Conservation (phyloP, 2,797 vertebrate species). For the Dendrocincla fuliginosa region DNA sequence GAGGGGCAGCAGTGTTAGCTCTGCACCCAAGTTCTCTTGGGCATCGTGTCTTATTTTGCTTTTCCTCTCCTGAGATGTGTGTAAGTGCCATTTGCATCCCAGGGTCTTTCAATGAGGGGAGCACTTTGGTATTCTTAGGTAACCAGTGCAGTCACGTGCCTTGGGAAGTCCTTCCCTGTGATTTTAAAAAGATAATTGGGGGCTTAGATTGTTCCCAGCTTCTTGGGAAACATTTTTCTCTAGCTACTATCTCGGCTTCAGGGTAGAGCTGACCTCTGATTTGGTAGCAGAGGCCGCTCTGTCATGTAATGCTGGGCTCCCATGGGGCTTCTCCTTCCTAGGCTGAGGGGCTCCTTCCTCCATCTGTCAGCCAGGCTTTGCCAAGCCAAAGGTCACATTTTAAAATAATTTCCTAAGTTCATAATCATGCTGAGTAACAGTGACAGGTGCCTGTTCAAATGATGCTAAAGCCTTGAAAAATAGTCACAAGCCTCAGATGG, state of each 20-base stretch:
- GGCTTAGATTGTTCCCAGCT: not conserved
- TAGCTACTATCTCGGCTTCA: not conserved
- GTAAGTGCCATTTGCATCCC: not conserved
- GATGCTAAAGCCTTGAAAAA: conserved; percentile 15
- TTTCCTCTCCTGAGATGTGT: not conserved
- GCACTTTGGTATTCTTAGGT: not conserved
- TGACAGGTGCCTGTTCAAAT: conserved; percentile 32
- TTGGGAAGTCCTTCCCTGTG: not conserved
- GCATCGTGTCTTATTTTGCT: not conserved
- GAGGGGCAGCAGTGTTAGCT: not conserved
- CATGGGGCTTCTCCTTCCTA: not conserved
- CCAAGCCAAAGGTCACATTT: conserved; percentile 16
- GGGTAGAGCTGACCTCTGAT: not conserved
- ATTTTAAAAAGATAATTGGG: not conserved
- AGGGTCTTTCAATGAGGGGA: not conserved
- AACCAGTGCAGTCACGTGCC: fast-evolving
- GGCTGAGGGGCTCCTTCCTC: not conserved
- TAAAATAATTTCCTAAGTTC: not conserved
- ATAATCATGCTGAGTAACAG: not conserved
- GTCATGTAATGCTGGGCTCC: fast-evolving
- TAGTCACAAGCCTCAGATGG: not conserved
- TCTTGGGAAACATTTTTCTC: not conserved
- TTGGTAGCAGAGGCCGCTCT: not conserved
- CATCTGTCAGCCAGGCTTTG: not conserved
- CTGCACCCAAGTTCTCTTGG: not conserved